Evolutionary conservation across 2,888 invertebrate species (phyloP).

Genomic region (Eupithecia insigniata): DNA sequence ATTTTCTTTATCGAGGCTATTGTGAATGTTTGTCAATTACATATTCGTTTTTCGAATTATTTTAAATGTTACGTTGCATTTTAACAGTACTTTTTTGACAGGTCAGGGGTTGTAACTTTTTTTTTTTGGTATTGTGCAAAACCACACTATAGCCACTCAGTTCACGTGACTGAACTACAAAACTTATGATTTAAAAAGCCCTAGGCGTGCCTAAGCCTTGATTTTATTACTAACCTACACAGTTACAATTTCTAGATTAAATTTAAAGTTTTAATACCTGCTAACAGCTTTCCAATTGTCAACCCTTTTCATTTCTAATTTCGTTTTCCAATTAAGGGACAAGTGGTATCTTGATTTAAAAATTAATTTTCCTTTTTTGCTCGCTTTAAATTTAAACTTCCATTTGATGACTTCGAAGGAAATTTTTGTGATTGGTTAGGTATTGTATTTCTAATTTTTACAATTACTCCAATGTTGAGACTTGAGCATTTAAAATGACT

Average conservation of each 20-base stretch:
- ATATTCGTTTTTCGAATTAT: too few relatives aligned
- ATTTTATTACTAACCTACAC: not conserved
- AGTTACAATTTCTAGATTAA: conserved; percentile 32
- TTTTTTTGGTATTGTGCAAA: too few relatives aligned
- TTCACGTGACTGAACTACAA: not conserved
- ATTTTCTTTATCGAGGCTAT: too few relatives aligned
- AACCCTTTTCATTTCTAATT: conserved; percentile 45
- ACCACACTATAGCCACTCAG: too few relatives aligned
- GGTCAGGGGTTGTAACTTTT: too few relatives aligned
- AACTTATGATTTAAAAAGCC: not conserved
- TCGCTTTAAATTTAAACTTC: conserved; percentile 7
- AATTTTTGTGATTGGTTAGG: conserved; percentile 4
- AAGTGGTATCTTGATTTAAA: conserved; percentile 38
- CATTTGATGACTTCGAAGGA: not conserved
- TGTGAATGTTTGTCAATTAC: too few relatives aligned
- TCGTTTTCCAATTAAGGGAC: conserved; percentile 35
- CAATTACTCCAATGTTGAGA: not conserved
- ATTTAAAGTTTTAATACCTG: conserved; percentile 42
- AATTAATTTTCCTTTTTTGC: conserved; percentile 31
- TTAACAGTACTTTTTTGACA: too few relatives aligned
- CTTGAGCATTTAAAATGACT: not conserved
- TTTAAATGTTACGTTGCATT: too few relatives aligned
- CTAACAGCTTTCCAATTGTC: conserved; percentile 41
- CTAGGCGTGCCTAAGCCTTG: not conserved
- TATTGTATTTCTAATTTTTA: conserved; percentile 2